phyloP scores from a whole-genome alignment of 2,113 vertebrate genomes.

The Sterrhoptilus dennistouni region DNA sequence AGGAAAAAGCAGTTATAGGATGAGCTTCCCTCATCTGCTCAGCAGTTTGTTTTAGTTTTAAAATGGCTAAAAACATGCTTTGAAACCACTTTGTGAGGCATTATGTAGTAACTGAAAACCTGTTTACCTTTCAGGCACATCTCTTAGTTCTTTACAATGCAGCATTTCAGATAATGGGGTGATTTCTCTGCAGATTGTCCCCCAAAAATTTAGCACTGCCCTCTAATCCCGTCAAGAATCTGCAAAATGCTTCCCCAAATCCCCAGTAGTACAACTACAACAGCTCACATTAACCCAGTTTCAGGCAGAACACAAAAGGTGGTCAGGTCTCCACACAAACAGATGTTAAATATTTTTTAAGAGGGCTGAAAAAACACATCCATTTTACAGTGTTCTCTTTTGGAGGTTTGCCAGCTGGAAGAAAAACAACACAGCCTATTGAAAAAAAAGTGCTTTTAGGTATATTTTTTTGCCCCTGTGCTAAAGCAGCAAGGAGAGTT shows the following conservation, averaged over 20 bases:
- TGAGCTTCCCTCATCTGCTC: not conserved
- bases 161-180: not conserved
- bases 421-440: slow-evolving; percentile 26
- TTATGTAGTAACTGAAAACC: not conserved
- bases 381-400: slow-evolving; percentile 38
- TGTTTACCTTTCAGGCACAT: slow-evolving; percentile 33
- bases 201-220: not conserved
- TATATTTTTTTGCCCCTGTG: not conserved
- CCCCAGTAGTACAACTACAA: not conserved
- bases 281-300: slow-evolving; percentile 46
- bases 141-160: not conserved
- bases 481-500: slow-evolving; percentile 5
- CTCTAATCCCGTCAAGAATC: not conserved
- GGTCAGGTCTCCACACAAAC: slow-evolving; percentile 26
- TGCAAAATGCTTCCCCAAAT: not conserved
- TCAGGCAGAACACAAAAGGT: slow-evolving; percentile 47
- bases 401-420: slow-evolving; percentile 49
- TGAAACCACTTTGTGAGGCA: not conserved
- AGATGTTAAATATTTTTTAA: slow-evolving; percentile 2
- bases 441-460: not conserved
- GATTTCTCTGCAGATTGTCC: not conserved
- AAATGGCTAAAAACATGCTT: slow-evolving; percentile 39
- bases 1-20: slow-evolving; percentile 22
- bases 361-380: slow-evolving; percentile 43
- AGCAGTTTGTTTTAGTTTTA: slow-evolving; percentile 4